Base-by-base conservation (phyloP, 2,888 invertebrate species). In the Sinelater perroti region DNA sequence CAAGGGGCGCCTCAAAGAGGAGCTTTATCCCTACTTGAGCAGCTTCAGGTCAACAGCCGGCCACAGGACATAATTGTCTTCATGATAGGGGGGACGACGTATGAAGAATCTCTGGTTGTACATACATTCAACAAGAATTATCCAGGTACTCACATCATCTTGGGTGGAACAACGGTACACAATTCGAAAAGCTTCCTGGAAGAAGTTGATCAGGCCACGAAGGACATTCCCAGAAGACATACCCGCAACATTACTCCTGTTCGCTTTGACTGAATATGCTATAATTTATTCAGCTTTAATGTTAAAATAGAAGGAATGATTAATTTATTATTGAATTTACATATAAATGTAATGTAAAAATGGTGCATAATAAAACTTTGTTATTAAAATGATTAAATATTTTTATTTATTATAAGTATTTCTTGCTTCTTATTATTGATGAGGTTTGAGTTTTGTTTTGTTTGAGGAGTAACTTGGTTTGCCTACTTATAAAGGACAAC, bases 11-110 rank as follows among this genome's bases (percentile, higher is more conserved):
- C 83, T 98, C n/a, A 87, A 90, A 54, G 94, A 95, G 69, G 87
- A 88, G 58, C 79, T 86, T 2, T 97, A 91, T 79, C 97, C 97
- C 0, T 90, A 89, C 62, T 81, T 93, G 7, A 91, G 90, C 35
- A 80, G 85, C 85, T 87, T 40, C 49, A 79, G 40, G 80, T 46
- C 62, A 81, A 81, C 5, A 75, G 85, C 3, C 88, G 94, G 61
- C 91, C 93, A 0, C 92, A 95, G 73, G 96, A 98, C 75, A 85
- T 99, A n/a, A 89, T 99, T 44, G 89, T 98, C 14, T 99, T 99
- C 74, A 89, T 98, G 36, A 87, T 99, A 53, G 99, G 99, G 1
- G 99, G 99, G 8, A 85, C 90, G 30, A 99, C 99, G 0, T 99
- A 96, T 76, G 98, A 98, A 77, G 99, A 99, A 79, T 89, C 96